A percentile compares a stretch with the other conserved stretches of the same genome.
These are phyloP conservation scores for Galleria mellonella DNA, from an alignment of 1,140 invertebrate genomes.

Conservation along the genomic window DNA sequence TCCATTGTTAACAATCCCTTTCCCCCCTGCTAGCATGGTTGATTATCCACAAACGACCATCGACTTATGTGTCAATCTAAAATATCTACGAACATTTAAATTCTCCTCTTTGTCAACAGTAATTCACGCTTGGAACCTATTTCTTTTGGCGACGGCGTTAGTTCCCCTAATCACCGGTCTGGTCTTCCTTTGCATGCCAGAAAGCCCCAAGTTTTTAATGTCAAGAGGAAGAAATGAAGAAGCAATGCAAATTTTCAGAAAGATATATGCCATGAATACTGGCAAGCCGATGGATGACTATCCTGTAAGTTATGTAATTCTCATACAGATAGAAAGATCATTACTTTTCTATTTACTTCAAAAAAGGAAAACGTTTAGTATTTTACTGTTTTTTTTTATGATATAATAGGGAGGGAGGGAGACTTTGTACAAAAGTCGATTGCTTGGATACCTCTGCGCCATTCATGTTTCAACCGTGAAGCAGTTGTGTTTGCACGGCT, in stretches of 20 bases:
- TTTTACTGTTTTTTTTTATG: no score
- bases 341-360: neutral
- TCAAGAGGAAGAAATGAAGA: constrained; percentile 80
- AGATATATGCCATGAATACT: constrained; percentile 78
- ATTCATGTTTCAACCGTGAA: no score
- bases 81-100: no score
- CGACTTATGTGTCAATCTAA: no score
- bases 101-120: constrained; percentile 28
- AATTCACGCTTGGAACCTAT: constrained; percentile 85
- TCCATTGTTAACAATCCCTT: no score
- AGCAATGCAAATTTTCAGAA: constrained; percentile 77
- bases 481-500: no score
- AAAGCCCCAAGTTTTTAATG: constrained; percentile 90
- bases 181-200: constrained; percentile 80
- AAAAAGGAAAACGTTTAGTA: neutral
- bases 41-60: no score
- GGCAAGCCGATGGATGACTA: constrained; percentile 76
- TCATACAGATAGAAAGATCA: neutral
- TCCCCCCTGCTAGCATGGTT: no score
- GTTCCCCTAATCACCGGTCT: constrained; percentile 79
- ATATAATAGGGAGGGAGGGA: no score
- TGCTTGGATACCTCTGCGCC: no score
- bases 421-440: no score
- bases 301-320: constrained; percentile 78
- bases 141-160: constrained; percentile 78